Percentiles rank a stretch among this genome's conserved stretches.
Evolutionary conservation across 1,140 invertebrate genomes (phyloP).

Genomic region (Bombus affinis): DNA sequence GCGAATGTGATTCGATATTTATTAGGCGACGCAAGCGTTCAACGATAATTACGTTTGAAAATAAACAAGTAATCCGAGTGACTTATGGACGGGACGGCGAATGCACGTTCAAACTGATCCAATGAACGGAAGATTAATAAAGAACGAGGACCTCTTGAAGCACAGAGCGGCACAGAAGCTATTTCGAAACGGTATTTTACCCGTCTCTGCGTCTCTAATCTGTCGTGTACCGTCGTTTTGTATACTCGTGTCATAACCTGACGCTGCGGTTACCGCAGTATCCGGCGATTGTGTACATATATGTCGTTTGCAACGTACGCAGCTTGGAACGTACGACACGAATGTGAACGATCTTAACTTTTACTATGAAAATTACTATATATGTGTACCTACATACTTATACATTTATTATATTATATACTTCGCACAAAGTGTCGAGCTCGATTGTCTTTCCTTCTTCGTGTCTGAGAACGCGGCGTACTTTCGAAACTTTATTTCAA

Average conservation of each 20-base stretch:
- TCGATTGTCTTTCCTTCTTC: conserved; percentile 18
- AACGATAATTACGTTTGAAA: not conserved
- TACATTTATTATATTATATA: not conserved
- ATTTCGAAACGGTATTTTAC: conserved; percentile 53
- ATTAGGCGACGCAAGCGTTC: not conserved
- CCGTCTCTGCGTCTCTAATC: conserved; percentile 32
- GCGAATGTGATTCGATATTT: no score
- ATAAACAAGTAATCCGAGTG: not conserved
- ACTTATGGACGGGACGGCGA: not conserved
- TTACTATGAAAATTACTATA: conserved; percentile 5
- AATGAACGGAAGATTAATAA: not conserved
- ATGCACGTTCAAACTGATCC: not conserved
- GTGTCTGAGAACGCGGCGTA: not conserved
- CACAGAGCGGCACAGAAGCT: not conserved
- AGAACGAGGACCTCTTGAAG: not conserved
- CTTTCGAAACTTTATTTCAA: conserved; percentile 45
- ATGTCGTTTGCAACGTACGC: conserved; percentile 27
- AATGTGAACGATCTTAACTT: conserved; percentile 37
- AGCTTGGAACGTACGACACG: conserved; percentile 33
- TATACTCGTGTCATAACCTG: conserved; percentile 32
- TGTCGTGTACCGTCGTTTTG: conserved; percentile 28
- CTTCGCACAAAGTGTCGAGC: conserved; percentile 27
- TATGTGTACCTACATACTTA: not conserved
- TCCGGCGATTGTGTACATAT: not conserved
- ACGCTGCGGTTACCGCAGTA: conserved; percentile 33